Evolutionary conservation across 2,113 vertebrate species (phyloP).

Genomic region (Tetraodon nigroviridis): DNA sequence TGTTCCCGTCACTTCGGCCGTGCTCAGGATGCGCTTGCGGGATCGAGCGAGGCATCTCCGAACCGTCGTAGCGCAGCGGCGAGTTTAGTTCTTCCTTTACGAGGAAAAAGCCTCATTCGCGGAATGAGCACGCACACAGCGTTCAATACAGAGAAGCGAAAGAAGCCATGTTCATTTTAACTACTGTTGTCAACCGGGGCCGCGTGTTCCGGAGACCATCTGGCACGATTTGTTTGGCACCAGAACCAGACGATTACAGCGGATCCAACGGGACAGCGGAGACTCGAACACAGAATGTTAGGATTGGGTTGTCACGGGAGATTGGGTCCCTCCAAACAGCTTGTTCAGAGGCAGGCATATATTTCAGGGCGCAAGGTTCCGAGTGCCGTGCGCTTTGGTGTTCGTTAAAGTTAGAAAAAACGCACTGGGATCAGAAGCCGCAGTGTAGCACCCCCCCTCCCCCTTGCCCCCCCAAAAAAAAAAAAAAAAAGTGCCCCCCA

Average conservation of each 20-base stretch:
- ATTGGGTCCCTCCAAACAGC: not conserved
- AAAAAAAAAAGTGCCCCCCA: too few relatives aligned
- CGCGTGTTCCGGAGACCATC: conserved; percentile 83
- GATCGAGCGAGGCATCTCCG: conserved; percentile 42
- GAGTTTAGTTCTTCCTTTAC: not conserved
- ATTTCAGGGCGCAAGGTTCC: conserved; percentile 1
- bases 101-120: not conserved
- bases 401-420: not conserved
- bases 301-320: not conserved
- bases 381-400: not conserved
- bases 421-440: not conserved
- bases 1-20: conserved; percentile 82
- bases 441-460: too few relatives aligned
- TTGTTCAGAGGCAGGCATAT: conserved; percentile 26
- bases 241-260: conserved; percentile 78
- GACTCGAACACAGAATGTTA: conserved; percentile 25
- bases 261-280: conserved; percentile 49
- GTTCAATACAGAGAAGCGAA: not conserved
- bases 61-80: not conserved
- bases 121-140: conserved; percentile 1
- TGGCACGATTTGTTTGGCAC: conserved; percentile 82
- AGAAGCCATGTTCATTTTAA: conserved; percentile 64
- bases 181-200: conserved; percentile 75
- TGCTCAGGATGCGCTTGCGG: conserved; percentile 64
- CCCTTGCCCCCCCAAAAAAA: too few relatives aligned